A percentile compares a stretch with the other conserved stretches of the same genome.
phyloP scores from a whole-genome alignment of 37 sponge, comb jelly and placozoan species.

The Dysidea cf. avara region DNA sequence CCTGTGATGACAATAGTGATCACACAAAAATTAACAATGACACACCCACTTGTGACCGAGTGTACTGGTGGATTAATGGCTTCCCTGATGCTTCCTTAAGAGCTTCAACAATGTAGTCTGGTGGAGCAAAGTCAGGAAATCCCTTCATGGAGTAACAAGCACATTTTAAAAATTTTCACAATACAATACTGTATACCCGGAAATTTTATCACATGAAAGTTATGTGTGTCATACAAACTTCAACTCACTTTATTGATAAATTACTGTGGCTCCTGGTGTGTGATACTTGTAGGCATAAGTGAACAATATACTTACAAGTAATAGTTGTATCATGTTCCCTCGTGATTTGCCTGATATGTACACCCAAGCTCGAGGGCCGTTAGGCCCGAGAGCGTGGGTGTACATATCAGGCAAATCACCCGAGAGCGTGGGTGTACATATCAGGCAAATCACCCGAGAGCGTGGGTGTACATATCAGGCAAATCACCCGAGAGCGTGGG shows the following conservation, averaged over 20 bases:
- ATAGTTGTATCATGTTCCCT: too few relatives aligned
- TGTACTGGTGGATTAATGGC: slow-evolving; percentile 79
- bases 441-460: too few relatives aligned
- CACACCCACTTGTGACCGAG: slow-evolving; percentile 51
- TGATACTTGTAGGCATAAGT: too few relatives aligned
- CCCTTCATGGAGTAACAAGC: slow-evolving; percentile 48
- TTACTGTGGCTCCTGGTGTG: background rate
- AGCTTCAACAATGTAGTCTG: slow-evolving; percentile 74
- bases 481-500: too few relatives aligned
- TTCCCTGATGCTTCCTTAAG: slow-evolving; percentile 54
- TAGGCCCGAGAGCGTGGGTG: too few relatives aligned
- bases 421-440: too few relatives aligned
- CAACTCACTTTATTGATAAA: too few relatives aligned
- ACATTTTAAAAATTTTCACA: background rate
- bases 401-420: too few relatives aligned
- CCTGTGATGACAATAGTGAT: slow-evolving; percentile 34
- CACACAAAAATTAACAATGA: background rate
- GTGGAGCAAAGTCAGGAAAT: slow-evolving; percentile 89
- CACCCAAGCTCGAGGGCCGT: too few relatives aligned
- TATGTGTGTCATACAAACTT: background rate
- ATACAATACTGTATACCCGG: background rate
- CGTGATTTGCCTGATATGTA: too few relatives aligned
- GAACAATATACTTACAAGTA: too few relatives aligned
- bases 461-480: too few relatives aligned
- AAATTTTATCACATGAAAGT: background rate